A percentile compares a stretch with the other conserved stretches of the same genome.
Conservation (phyloP, 2,888 invertebrate species). For the Sialis fuliginosa region DNA sequence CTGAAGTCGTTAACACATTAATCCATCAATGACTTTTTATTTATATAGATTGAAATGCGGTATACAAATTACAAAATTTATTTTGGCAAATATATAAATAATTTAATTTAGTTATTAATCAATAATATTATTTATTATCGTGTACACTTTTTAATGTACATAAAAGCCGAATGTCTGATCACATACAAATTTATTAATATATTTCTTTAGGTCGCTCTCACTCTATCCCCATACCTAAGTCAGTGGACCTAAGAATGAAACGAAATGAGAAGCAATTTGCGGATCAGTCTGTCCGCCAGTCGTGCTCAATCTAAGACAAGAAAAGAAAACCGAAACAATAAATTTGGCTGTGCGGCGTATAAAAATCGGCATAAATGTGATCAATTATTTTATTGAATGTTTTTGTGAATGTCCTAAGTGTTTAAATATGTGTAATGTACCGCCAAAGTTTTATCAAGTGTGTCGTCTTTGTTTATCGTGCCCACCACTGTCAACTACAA, state of each 20-base stretch:
- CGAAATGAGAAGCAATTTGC: constrained; percentile 16
- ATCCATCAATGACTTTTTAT: too few relatives aligned
- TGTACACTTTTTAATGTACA: too few relatives aligned
- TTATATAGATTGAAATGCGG: too few relatives aligned
- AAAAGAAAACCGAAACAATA: constrained; percentile 18
- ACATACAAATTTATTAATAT: too few relatives aligned
- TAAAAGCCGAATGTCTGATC: too few relatives aligned
- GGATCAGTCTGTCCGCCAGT: neutral
- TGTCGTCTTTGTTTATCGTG: constrained; percentile 82
- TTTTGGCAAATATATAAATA: too few relatives aligned
- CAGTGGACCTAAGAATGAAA: constrained; percentile 9
- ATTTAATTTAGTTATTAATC: too few relatives aligned
- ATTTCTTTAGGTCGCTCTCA: too few relatives aligned
- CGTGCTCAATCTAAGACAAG: constrained; percentile 3
- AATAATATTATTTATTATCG: too few relatives aligned
- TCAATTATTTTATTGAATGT: constrained; percentile 18
- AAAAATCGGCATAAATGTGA: constrained; percentile 21
- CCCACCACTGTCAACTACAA: constrained; percentile 17
- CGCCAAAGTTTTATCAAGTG: constrained; percentile 83
- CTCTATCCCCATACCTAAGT: neutral
- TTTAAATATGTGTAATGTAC: constrained; percentile 77
- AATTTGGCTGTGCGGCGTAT: constrained; percentile 21
- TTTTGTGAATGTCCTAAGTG: constrained; percentile 22
- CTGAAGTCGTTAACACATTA: too few relatives aligned
- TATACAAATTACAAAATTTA: too few relatives aligned